These are phyloP conservation scores for Malacoctenus gilli DNA, from an alignment of 2,797 vertebrate genomes.

Conservation along the genomic window DNA sequence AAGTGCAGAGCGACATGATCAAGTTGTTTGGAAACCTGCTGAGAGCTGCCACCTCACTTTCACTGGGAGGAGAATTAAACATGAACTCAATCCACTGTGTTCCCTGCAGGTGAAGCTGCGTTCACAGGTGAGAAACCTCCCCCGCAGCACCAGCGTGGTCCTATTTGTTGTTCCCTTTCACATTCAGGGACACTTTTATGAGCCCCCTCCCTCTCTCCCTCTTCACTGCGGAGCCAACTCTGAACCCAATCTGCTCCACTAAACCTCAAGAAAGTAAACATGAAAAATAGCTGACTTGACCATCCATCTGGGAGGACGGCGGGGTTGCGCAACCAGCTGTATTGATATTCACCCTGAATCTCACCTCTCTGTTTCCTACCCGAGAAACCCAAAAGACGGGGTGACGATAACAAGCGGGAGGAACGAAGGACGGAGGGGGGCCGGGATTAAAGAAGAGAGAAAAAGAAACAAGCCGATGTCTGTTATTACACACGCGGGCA, in stretches of 20 bases:
- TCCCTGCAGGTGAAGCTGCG: background rate
- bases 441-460: slow-evolving; percentile 37
- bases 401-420: slow-evolving; percentile 15
- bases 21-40: background rate
- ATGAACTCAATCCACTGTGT: background rate
- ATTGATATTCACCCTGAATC: slow-evolving; percentile 52
- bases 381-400: slow-evolving; percentile 6
- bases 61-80: background rate
- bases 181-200: slow-evolving; percentile 31
- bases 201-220: slow-evolving; percentile 24
- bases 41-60: background rate
- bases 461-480: slow-evolving; percentile 48
- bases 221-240: slow-evolving; percentile 15
- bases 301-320: slow-evolving; percentile 27
- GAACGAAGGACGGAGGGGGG: slow-evolving; percentile 4
- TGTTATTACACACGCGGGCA: slow-evolving; percentile 46
- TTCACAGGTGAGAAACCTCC: slow-evolving; percentile 9
- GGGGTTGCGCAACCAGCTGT: slow-evolving; percentile 30
- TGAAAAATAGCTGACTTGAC: slow-evolving; percentile 39
- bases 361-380: slow-evolving; percentile 28
- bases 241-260: slow-evolving; percentile 50
- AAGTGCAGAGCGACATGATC: background rate
- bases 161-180: slow-evolving; percentile 34
- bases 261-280: slow-evolving; percentile 42
- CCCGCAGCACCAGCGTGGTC: slow-evolving; percentile 6